Evolutionary conservation across 2,888 invertebrate species (phyloP), one percentile per base, ranked within the genome.

Genomic region (Ornithoptera priamus): DNA sequence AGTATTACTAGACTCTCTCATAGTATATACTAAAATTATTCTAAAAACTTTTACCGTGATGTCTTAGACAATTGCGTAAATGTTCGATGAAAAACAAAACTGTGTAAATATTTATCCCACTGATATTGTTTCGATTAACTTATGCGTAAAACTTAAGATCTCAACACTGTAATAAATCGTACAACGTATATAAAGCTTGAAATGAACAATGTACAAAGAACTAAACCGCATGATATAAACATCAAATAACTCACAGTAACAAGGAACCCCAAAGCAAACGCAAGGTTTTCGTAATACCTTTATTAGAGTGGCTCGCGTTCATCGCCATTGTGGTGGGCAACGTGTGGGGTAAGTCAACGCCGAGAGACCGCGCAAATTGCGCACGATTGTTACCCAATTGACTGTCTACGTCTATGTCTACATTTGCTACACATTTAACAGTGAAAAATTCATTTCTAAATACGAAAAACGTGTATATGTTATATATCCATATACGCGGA

Each of bases 281-380:
- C 50, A 69, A 69, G n/a, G 62, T 69, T 69, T 69, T 65, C 69
- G 65, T 65, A 65, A 69, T 61, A 64, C 64, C 68, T 64, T 64
- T 68, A 65, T 64, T 57, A 69, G 60, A 69, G 57, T 65, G 65
- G 57, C 53, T 64, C 53, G 46, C 46, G n/a, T 50, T 66, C 62
- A 62, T 17, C 56, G 64, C 61, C 18, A 56, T 62, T 67, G 67
- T 60, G 65, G 53, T 67, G 66, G n/a, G 57, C 67, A 15, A 42
- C 70, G 67, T 67, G 70, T 70, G 70, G 70, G 70, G 70, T 61
- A 67, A 70, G 67, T 61, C 61, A 36, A 56, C 39, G 56, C 30
- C 61, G 67, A 60, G 63, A 60, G 63, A 60, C 30, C 67, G 65
- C 46, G 67, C 60, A 60, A 67, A 67, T 57, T 67, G 62, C 18